Evolutionary conservation across 2,113 vertebrate species (phyloP), one percentile per base, ranked within the genome.

Genomic region (Platysteira castanea): DNA sequence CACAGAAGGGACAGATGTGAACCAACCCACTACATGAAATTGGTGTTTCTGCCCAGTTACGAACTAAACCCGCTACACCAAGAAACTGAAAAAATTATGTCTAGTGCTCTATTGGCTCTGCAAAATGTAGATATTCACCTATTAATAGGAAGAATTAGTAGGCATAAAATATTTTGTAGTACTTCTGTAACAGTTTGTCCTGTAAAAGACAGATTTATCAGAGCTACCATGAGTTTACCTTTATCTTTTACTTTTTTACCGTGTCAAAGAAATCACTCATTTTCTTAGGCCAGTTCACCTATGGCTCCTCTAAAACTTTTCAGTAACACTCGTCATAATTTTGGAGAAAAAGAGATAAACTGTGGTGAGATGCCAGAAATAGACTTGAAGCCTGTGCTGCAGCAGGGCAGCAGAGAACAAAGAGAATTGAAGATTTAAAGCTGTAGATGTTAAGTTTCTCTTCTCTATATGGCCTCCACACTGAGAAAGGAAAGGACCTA

Each of bases 161-260:
- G 46, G 8, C 4, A 53, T 47, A 44, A 76, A 77, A 49, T 47
- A 21, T n/a, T 31, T 75, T 46, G 3, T 33, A 61, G 6, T 44
- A 49, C 2, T 26, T 27, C 37, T 11, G 1, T 37, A 52, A 27
- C 0, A 2, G 19, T 53, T 89, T 63, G 15, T 1, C 14, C 11
- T 14, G 2, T 57, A 47, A 57, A 44, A 6, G 23, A 84, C 16
- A 53, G 28, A 49, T 73, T 73, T 54, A 15, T 71, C 31, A 81
- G 9, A 5, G 20, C 7, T 75, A 26, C 61, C 3, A 8, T 41
- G 46, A 46, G 8, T 42, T 86, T 47, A 4, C 52, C 20, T 49
- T 68, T 35, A 4, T 39, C 19, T 60, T 64, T 33, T 85, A 49
- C 16, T 56, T 86, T 69, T 23, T 50, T 80, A 13, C 7, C 6